Conservation (phyloP, 1,140 invertebrate species). For the Drosophila azteca region DNA sequence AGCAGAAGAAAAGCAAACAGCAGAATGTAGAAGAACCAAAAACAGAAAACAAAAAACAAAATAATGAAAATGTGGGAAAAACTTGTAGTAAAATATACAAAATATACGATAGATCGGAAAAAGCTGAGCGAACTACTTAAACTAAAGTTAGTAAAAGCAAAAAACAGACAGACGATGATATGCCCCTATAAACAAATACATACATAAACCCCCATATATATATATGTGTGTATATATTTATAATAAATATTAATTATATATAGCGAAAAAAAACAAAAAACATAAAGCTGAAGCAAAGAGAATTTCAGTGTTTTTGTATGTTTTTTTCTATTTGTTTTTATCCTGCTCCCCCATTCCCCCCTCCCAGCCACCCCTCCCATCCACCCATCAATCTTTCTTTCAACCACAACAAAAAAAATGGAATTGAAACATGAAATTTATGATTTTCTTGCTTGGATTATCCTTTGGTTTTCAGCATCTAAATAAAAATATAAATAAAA, state of each 20-base stretch:
- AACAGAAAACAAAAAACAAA: constrained; percentile 16
- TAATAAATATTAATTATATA: constrained; percentile 36
- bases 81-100: constrained; percentile 80
- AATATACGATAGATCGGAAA: constrained; percentile 63
- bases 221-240: constrained; percentile 25
- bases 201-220: constrained; percentile 36
- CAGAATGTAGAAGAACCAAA: constrained; percentile 55
- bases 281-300: constrained; percentile 37
- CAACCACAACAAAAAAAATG: no score
- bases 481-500: constrained; percentile 46
- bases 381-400: no score
- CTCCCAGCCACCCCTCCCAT: no score
- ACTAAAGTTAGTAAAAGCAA: constrained; percentile 28
- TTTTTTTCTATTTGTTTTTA: no score
- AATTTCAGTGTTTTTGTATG: no score
- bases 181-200: constrained; percentile 52
- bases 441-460: constrained; percentile 12
- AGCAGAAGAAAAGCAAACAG: constrained; percentile 28
- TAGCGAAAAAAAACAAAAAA: constrained; percentile 11
- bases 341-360: neutral
- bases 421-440: constrained; percentile 71
- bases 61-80: constrained; percentile 48
- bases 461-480: constrained; percentile 25
- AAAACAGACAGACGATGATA: constrained; percentile 49
- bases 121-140: constrained; percentile 58